These are phyloP conservation scores for Nesidiocoris tenuis DNA, from an alignment of 2,888 invertebrate genomes.

Conservation along the genomic window DNA sequence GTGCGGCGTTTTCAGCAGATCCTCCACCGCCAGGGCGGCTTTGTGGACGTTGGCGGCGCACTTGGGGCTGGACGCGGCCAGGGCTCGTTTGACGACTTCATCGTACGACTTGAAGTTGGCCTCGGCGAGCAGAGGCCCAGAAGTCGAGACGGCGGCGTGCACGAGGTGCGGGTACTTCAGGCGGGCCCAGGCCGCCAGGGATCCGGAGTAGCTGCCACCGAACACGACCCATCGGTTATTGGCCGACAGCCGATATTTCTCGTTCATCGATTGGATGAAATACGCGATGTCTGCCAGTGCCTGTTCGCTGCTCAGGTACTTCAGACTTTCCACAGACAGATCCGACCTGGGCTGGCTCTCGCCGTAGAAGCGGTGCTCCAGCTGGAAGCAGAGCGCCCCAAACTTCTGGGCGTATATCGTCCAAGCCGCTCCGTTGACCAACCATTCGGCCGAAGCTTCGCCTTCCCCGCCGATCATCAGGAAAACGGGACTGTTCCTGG, in stretches of 20 bases:
- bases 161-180: constrained; percentile 86
- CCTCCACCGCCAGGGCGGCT: constrained; percentile 67
- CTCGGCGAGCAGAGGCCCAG: constrained; percentile 83
- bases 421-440: constrained; percentile 75
- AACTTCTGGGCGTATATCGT: constrained; percentile 76
- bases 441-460: constrained; percentile 78
- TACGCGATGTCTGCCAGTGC: constrained; percentile 82
- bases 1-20: constrained; percentile 62
- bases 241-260: constrained; percentile 60
- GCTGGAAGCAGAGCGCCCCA: constrained; percentile 78
- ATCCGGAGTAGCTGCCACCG: constrained; percentile 94
- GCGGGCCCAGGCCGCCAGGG: constrained; percentile 86
- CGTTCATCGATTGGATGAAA: constrained; percentile 74
- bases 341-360: constrained; percentile 86
- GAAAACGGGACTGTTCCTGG: constrained; percentile 76
- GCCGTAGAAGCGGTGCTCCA: constrained; percentile 94
- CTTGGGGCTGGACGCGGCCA: constrained; percentile 65
- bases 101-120: constrained; percentile 86
- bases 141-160: constrained; percentile 81
- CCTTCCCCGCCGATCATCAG: constrained; percentile 95
- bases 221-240: constrained; percentile 84
- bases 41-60: constrained; percentile 68
- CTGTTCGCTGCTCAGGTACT: constrained; percentile 75
- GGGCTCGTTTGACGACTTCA: constrained; percentile 73
- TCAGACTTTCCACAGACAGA: constrained; percentile 73